Evolutionary conservation across 2,888 invertebrate species (phyloP), one percentile per base, ranked within the genome.

Genomic region (Meloe dianella): DNA sequence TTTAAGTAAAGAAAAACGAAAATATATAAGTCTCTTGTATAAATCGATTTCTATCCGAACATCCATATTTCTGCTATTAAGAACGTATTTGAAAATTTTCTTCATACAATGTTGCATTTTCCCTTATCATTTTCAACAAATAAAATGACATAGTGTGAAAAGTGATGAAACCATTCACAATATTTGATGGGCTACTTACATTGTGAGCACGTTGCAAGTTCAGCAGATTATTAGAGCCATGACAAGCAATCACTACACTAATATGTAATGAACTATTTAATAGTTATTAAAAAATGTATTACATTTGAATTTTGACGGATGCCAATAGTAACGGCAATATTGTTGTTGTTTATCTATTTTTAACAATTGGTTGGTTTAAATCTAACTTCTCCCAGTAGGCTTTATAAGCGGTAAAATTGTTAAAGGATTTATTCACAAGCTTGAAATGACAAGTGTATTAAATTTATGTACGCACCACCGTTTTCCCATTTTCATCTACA

Each of bases 191-290:
- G 71, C 63, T 65, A 72, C 70, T 71, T 61, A 41, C 14, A 35
- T 57, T 74, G 74, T 74, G 75, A 73, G 75, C 69, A 75, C 78
- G 73, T n/a, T 74, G 76, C 78, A 73, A 73, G 74, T 75, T 77
- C 77, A 75, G 76, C 78, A 77, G 77, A 79, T 79, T 77, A 77
- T 73, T 66, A 69, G 69, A 71, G 68, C 69, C 72, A 67, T 72
- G 76, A 79, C 76, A 75, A 12, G 75, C 74, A 68, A 71, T 74
- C 76, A 75, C 76, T 78, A 79, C 77, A 77, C 72, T 72, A 63
- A 72, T 77, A 77, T 78, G 76, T 75, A 30, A 30, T 30, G 12
- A 14, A 35, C 14, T 10, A 10, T 79, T 78, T 78, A 77, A 76
- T 74, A 73, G 71, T 73, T 66, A 72, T 77, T 74, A 77, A 75